A percentile compares a stretch with the other conserved stretches of the same genome.
Evolutionary conservation across 2,888 invertebrate species (phyloP).

Genomic region (Eremobia ochroleuca): DNA sequence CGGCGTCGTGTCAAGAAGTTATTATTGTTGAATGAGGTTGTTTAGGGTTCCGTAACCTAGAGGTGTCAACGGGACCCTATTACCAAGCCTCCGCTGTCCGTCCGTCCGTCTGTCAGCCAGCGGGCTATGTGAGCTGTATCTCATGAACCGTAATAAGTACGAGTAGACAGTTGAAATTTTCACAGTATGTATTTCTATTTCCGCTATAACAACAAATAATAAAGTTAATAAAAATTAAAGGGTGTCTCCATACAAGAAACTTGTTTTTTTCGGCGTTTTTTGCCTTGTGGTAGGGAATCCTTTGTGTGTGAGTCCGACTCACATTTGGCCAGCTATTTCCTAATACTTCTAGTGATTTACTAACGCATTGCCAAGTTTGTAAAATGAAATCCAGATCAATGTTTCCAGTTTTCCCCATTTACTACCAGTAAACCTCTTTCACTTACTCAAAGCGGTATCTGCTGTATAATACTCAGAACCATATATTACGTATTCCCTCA

Average conservation of each 20-base stretch:
- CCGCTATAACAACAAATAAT: not conserved
- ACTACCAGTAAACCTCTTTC: conserved; percentile 2
- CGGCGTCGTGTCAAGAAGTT: not conserved
- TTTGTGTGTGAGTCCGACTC: not conserved
- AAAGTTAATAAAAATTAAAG: not conserved
- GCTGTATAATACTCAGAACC: not conserved
- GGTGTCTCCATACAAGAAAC: not conserved
- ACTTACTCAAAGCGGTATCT: not conserved
- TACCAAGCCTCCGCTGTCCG: not conserved
- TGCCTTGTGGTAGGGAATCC: not conserved
- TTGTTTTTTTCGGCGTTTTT: not conserved
- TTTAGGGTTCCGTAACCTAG: not conserved
- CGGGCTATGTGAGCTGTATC: not conserved
- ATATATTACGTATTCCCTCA: conserved; percentile 23
- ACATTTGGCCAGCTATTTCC: not conserved
- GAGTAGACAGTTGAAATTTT: not conserved
- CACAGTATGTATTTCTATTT: not conserved
- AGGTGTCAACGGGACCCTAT: not conserved
- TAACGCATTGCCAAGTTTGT: not conserved
- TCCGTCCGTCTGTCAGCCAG: not conserved
- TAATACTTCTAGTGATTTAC: not conserved
- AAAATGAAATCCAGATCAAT: not conserved
- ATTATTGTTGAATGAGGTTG: not conserved
- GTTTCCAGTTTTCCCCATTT: not conserved
- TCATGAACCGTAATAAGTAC: not conserved